Percentiles rank a stretch among this genome's conserved stretches.
phyloP scores from a whole-genome alignment of 2,888 invertebrate genomes.

The Hypselothyrea guttata region DNA sequence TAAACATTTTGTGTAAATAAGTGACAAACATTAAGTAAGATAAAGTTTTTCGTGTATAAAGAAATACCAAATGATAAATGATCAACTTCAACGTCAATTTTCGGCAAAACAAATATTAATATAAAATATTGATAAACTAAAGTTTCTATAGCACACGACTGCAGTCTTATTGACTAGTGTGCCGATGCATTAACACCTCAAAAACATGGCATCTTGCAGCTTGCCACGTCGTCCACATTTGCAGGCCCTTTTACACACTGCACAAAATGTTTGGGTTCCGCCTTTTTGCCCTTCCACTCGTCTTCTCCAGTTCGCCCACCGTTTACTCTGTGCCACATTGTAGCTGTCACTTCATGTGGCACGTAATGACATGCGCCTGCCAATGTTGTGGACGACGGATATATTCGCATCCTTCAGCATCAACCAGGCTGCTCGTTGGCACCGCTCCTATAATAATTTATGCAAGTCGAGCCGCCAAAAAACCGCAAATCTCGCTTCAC shows the following conservation, averaged over 20 bases:
- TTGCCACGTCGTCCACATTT: constrained; percentile 34
- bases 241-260: constrained; percentile 39
- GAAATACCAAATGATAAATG: too few relatives aligned
- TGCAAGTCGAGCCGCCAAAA: constrained; percentile 46
- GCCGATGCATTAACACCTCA: constrained; percentile 59
- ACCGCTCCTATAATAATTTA: constrained; percentile 42
- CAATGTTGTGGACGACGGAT: constrained; percentile 56
- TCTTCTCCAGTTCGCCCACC: neutral
- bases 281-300: neutral
- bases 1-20: too few relatives aligned
- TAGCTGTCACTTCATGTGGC: constrained; percentile 44
- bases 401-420: constrained; percentile 20
- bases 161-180: neutral
- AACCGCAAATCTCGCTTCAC: constrained; percentile 59
- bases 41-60: too few relatives aligned
- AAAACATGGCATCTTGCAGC: constrained; percentile 32
- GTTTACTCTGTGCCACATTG: constrained; percentile 15
- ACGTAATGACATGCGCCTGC: constrained; percentile 72
- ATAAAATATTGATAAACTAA: too few relatives aligned
- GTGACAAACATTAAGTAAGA: too few relatives aligned
- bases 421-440: constrained; percentile 9
- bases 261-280: constrained; percentile 8
- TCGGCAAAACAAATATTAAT: too few relatives aligned
- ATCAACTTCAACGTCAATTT: too few relatives aligned
- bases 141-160: neutral